Conservation (phyloP, 2,888 invertebrate genomes). For the Lypha dubia region DNA sequence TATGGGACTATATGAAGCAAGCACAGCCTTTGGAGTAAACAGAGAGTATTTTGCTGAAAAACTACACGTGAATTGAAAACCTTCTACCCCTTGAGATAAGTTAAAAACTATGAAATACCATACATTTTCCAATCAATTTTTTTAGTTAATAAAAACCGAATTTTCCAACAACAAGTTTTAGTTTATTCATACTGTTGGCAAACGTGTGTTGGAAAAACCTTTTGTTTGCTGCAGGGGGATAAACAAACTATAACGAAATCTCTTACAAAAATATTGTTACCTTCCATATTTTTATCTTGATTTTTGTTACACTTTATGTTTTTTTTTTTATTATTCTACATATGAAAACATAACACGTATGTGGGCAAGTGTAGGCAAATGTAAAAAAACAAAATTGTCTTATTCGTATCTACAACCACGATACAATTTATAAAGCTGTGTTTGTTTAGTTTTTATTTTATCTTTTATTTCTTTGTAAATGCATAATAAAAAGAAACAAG, state of each 20-base stretch:
- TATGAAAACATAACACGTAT: neutral
- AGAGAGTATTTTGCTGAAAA: too few relatives aligned
- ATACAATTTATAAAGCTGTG: neutral
- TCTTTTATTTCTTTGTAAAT: neutral
- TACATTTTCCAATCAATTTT: too few relatives aligned
- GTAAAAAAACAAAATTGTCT: neutral
- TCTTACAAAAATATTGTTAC: conserved; percentile 31
- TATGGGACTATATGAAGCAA: too few relatives aligned
- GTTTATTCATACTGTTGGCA: too few relatives aligned
- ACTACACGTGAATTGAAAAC: too few relatives aligned
- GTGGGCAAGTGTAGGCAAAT: conserved; percentile 10
- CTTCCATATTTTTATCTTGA: neutral
- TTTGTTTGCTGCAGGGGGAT: conserved; percentile 27
- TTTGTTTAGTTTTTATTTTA: conserved; percentile 26
- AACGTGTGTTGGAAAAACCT: too few relatives aligned
- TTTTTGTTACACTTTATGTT: neutral
- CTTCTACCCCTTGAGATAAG: too few relatives aligned
- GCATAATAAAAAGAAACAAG: conserved; percentile 6
- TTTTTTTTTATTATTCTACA: neutral
- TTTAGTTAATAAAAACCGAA: too few relatives aligned
- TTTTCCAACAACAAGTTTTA: too few relatives aligned
- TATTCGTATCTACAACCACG: conserved; percentile 7
- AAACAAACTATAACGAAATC: conserved; percentile 50
- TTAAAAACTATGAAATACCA: too few relatives aligned
- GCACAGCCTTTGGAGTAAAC: too few relatives aligned